A percentile compares a stretch with the other conserved stretches of the same genome.
Evolutionary conservation across 2,113 vertebrate genomes (phyloP).

Genomic region (Stictonetta naevosa): DNA sequence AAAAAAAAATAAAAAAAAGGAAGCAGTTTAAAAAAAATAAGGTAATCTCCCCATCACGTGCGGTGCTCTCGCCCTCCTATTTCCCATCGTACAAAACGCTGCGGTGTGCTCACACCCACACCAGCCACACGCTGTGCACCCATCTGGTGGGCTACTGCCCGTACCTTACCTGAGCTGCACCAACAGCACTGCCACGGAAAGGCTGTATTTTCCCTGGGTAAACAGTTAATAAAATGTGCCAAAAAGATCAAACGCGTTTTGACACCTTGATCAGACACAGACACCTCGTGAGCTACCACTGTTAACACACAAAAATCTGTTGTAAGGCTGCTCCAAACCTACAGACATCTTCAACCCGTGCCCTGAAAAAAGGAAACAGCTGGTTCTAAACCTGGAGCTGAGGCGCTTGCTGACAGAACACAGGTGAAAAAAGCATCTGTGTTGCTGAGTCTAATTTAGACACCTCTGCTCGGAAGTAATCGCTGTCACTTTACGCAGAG

Average conservation of each 20-base stretch:
- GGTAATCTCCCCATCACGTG: not conserved
- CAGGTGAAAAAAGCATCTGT: not conserved
- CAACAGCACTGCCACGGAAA: not conserved
- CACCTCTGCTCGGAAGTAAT: not conserved
- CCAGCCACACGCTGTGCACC: not conserved
- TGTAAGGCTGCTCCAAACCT: not conserved
- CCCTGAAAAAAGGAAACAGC: not conserved
- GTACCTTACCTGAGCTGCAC: not conserved
- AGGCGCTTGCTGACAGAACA: not conserved
- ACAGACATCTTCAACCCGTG: rapidly evolving
- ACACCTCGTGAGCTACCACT: not conserved
- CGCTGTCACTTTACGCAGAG: not conserved
- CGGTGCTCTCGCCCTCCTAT: not conserved
- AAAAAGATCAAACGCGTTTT: not conserved
- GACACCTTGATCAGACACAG: not conserved
- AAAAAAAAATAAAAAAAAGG: not conserved
- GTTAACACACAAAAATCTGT: not conserved
- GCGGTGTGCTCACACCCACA: not conserved
- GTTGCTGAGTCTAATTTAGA: not conserved
- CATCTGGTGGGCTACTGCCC: not conserved
- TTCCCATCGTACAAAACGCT: not conserved
- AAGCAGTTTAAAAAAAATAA: not conserved
- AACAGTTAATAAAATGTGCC: not conserved
- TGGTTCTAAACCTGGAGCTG: not conserved
- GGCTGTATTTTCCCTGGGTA: not conserved